These are phyloP conservation scores for Epizoanthus ramosus DNA, from an alignment of 92 coral and sea anemone genomes.

Conservation along the genomic window DNA sequence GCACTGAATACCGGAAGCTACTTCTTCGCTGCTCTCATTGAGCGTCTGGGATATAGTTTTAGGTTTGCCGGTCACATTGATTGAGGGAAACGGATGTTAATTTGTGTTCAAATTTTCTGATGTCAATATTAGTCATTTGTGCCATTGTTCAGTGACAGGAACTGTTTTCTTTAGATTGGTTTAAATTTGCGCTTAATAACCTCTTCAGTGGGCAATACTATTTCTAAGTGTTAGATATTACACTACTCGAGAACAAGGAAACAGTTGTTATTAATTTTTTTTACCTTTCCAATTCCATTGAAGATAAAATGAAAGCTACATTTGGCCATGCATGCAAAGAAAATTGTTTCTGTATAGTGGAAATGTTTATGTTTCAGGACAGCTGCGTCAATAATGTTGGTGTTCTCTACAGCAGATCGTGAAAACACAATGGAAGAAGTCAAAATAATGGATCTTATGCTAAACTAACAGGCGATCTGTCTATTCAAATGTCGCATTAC, in stretches of 20 bases:
- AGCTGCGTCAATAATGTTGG: slow-evolving; percentile 23
- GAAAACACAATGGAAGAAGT: not conserved
- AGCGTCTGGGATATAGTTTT: not conserved
- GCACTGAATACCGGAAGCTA: not conserved
- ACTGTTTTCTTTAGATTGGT: not conserved
- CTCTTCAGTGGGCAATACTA: not conserved
- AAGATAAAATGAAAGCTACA: not conserved
- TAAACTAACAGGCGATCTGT: slow-evolving; percentile 20
- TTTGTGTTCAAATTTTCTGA: slow-evolving; percentile 1
- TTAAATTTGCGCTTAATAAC: slow-evolving; percentile 19
- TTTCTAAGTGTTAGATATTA: slow-evolving; percentile 14
- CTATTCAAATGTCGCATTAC: slow-evolving; percentile 9
- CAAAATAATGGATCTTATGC: slow-evolving; percentile 13
- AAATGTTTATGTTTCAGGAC: not conserved
- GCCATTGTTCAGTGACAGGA: slow-evolving; percentile 31
- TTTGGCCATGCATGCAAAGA: not conserved
- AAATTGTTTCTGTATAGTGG: not conserved
- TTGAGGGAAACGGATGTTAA: slow-evolving; percentile 34
- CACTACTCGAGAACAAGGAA: slow-evolving; percentile 13
- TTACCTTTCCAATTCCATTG: not conserved
- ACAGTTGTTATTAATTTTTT: not conserved
- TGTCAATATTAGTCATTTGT: not conserved
- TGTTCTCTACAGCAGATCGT: not conserved
- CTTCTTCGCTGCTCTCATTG: not conserved
- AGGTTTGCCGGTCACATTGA: not conserved